phyloP scores from a whole-genome alignment of 2,888 invertebrate species.

The Drosophila borealis region DNA sequence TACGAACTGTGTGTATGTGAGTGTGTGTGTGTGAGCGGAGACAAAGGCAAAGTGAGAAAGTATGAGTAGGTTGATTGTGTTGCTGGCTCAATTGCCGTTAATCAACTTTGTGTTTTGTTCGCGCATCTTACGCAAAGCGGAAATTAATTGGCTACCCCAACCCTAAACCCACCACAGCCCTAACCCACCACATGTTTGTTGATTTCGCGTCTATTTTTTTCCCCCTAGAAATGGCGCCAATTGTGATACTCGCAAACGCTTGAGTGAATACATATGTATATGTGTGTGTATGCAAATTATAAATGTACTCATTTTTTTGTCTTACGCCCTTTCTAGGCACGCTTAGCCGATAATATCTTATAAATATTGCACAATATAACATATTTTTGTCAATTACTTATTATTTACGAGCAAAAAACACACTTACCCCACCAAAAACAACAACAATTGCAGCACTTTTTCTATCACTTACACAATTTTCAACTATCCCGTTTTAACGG shows the following conservation, averaged over 20 bases:
- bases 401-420: too few relatives aligned
- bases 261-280: neutral
- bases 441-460: neutral
- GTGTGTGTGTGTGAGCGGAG: conserved; percentile 2
- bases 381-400: conserved; percentile 4
- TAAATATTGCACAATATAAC: neutral
- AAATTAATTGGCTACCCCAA: conserved; percentile 65
- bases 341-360: neutral
- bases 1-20: conserved; percentile 20
- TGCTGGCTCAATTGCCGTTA: conserved; percentile 48
- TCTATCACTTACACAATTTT: neutral
- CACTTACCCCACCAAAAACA: too few relatives aligned
- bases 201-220: conserved; percentile 6
- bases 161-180: conserved; percentile 1
- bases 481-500: neutral
- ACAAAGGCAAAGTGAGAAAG: neutral
- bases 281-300: neutral
- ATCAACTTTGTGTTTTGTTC: conserved; percentile 70
- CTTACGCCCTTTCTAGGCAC: neutral
- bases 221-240: conserved; percentile 28
- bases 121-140: conserved; percentile 59
- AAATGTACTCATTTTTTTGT: conserved; percentile 7
- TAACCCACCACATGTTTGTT: conserved; percentile 3
- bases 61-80: neutral
- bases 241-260: conserved; percentile 44